Base-by-base conservation (phyloP, 2,113 vertebrate genomes). In the Carassius auratus region DNA sequence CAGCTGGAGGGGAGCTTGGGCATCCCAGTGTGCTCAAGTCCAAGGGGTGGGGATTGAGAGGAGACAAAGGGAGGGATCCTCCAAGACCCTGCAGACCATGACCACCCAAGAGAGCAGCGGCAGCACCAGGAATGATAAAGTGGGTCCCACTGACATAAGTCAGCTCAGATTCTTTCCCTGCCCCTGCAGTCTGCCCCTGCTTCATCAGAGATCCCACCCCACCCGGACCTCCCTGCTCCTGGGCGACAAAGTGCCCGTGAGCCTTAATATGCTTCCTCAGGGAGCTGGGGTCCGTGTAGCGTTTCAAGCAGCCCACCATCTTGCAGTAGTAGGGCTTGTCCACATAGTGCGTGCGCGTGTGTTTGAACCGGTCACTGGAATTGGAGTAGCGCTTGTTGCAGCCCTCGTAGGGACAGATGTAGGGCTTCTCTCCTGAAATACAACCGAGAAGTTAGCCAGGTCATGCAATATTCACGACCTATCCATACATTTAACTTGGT, bases 241-340 rank as follows among this genome's bases (percentile, higher is more conserved):
- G 95, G 17, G 96, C 96, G 89, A 99, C 97, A 38, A 97, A 97
- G 92, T 99, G 98, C 19, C 98, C 98, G 0, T 99, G 98, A 73
- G 98, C 98, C 91, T 99, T 99, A 94, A 99, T 99, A 93, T 99
- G 98, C 91, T 99, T 99, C 92, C 98, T 96, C 79, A 99, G 96
- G 0, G 98, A 99, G 93, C 98, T 99, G 92, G 98, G 98, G 93
- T 99, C 98, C 0, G 98, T 99, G 96, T 99, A 99, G 92, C 98
- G 97, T 91, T 99, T 99, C 93, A 98, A 95, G 92, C 98, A 99
- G 92, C 98, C 98, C 0, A 95, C 97, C 98, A 98, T 99, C 95
- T 98, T 99, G 96, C 98, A 99, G 95, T 96, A 98, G 94, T 99
- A 99, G 89, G 98, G 98, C 93, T 99, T 99, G 95, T 99, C 98